These are phyloP conservation scores for Maniola hyperantus DNA, from an alignment of 2,888 invertebrate genomes.

Conservation along the genomic window DNA sequence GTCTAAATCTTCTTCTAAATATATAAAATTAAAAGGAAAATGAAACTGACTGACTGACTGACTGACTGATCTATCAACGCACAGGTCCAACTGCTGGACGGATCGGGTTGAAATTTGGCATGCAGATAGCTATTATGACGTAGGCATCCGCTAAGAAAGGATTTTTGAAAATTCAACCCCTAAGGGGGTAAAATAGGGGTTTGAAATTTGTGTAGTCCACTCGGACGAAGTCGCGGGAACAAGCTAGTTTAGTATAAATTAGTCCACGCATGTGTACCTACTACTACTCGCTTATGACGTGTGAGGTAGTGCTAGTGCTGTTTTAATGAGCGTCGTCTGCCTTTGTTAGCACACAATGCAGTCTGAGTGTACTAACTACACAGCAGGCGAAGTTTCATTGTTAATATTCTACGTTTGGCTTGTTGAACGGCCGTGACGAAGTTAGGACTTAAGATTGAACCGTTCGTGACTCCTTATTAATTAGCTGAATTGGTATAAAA, in stretches of 20 bases:
- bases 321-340: slow-evolving; percentile 55
- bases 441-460: slow-evolving; percentile 31
- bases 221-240: no score
- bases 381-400: slow-evolving; percentile 52
- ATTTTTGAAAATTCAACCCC: no score
- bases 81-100: no score
- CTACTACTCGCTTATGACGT: slow-evolving; percentile 24
- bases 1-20: no score
- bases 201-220: no score
- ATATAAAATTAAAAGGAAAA: no score
- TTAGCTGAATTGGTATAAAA: slow-evolving; percentile 19
- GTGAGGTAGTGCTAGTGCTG: slow-evolving; percentile 31
- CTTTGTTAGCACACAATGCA: slow-evolving; percentile 62
- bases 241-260: not conserved
- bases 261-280: slow-evolving; percentile 24
- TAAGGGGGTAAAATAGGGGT: no score
- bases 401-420: slow-evolving; percentile 50
- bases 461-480: slow-evolving; percentile 17
- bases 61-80: no score
- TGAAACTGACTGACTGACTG: no score
- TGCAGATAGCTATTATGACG: no score
- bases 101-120: no score
- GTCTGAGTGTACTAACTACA: slow-evolving; percentile 50
- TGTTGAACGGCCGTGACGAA: slow-evolving; percentile 43
- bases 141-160: no score